A percentile compares a stretch with the other conserved stretches of the same genome.
Evolutionary conservation across 1,140 invertebrate species (phyloP).

Genomic region (Tigriopus japonicus): DNA sequence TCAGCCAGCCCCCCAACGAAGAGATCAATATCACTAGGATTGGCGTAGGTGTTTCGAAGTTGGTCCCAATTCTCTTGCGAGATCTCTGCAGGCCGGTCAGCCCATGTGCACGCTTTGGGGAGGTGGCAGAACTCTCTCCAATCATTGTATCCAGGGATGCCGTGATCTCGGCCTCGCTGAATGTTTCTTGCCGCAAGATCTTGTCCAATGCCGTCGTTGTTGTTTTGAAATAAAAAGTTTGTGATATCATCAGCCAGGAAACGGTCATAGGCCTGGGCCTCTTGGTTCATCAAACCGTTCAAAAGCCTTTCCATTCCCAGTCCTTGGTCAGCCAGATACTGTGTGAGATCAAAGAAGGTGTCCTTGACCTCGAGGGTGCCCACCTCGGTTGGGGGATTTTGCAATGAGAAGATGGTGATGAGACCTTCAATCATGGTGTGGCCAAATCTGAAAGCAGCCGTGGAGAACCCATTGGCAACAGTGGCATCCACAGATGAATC

Average conservation of each 20-base stretch:
- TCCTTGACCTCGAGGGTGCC: not conserved
- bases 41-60: conserved; percentile 16
- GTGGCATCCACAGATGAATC: conserved; percentile 26
- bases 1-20: conserved; percentile 28
- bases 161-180: conserved; percentile 11
- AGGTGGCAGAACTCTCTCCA: conserved; percentile 18
- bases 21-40: conserved; percentile 28
- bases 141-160: conserved; percentile 15
- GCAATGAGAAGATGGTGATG: conserved; percentile 53
- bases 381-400: conserved; percentile 40
- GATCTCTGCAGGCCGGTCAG: conserved; percentile 22
- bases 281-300: conserved; percentile 11
- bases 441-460: conserved; percentile 34
- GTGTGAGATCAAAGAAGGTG: not conserved
- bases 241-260: conserved; percentile 10
- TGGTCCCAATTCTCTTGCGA: conserved; percentile 6
- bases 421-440: conserved; percentile 37
- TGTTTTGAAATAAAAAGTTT: conserved; percentile 2
- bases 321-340: not conserved
- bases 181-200: conserved; percentile 11
- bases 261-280: conserved; percentile 14
- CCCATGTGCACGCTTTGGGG: conserved; percentile 13
- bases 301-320: not conserved
- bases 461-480: conserved; percentile 26
- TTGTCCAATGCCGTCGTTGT: not conserved